Percentiles rank a stretch among this genome's conserved stretches.
Evolutionary conservation across 1,140 invertebrate species (phyloP).

Genomic region (Drosophila tsacasi): DNA sequence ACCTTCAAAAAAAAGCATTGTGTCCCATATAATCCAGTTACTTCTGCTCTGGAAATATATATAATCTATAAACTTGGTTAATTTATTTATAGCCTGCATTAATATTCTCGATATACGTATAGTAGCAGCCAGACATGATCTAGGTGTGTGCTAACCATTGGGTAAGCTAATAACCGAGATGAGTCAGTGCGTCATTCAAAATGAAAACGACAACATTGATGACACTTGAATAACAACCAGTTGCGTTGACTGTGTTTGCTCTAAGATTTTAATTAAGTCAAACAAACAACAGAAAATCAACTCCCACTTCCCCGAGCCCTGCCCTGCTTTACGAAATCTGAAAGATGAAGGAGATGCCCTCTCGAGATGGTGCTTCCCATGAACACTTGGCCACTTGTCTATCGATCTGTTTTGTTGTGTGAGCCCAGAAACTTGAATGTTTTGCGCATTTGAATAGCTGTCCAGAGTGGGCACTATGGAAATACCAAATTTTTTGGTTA

Average conservation of each 20-base stretch:
- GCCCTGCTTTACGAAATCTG: conserved; percentile 26
- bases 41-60: neutral
- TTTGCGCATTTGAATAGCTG: conserved; percentile 54
- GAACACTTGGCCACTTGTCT: conserved; percentile 51
- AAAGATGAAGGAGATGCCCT: conserved; percentile 38
- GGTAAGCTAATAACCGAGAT: conserved; percentile 17
- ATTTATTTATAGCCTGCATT: conserved; percentile 2
- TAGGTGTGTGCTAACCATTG: conserved; percentile 18
- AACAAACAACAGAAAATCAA: conserved; percentile 30
- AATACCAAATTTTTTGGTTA: too few relatives aligned
- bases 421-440: conserved; percentile 48
- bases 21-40: neutral
- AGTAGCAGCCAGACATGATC: neutral
- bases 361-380: conserved; percentile 33
- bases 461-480: conserved; percentile 3
- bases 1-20: neutral
- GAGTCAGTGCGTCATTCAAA: conserved; percentile 22
- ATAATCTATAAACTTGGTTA: neutral
- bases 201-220: conserved; percentile 26
- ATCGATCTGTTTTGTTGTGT: conserved; percentile 49
- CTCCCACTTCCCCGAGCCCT: neutral
- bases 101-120: neutral
- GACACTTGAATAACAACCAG: conserved; percentile 51
- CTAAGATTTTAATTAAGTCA: conserved; percentile 47
- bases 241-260: conserved; percentile 37